A percentile compares a stretch with the other conserved stretches of the same genome.
phyloP scores from a whole-genome alignment of 2,113 vertebrate genomes.

The Spilogale gracilis region DNA sequence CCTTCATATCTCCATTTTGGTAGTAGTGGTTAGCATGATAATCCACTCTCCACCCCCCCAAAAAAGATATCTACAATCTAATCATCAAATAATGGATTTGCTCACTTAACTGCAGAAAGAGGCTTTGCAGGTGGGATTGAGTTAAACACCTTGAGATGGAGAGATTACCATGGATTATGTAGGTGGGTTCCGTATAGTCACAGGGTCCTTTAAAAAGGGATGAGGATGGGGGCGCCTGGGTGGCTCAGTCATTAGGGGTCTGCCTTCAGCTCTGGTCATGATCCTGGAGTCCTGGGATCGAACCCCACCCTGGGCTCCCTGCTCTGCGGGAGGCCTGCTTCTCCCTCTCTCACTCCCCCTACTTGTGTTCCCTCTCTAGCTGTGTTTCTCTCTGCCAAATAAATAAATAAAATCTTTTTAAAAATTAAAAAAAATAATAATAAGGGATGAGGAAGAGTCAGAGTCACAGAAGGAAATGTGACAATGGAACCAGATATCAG shows the following conservation, averaged over 20 bases:
- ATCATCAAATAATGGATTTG: background rate
- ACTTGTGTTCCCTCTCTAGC: too few relatives aligned
- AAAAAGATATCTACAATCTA: background rate
- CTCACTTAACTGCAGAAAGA: background rate
- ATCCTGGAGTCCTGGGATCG: too few relatives aligned
- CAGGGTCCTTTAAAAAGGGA: background rate
- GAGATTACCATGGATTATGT: background rate
- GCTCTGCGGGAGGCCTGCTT: too few relatives aligned
- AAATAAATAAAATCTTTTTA: too few relatives aligned
- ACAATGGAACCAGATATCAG: background rate
- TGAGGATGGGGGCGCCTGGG: background rate
- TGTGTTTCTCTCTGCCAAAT: too few relatives aligned
- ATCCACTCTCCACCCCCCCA: fast-evolving
- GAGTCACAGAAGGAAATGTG: background rate
- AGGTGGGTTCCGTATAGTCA: background rate
- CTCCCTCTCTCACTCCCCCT: too few relatives aligned
- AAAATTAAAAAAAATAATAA: background rate
- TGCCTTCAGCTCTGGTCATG: too few relatives aligned
- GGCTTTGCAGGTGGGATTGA: background rate
- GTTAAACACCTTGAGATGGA: background rate
- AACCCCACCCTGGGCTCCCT: too few relatives aligned
- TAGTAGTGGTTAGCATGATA: background rate
- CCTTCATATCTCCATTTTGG: background rate
- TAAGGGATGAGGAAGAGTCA: background rate
- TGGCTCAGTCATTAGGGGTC: too few relatives aligned